Evolutionary conservation across 2,797 vertebrate species (phyloP), one percentile per base, ranked within the genome.

Genomic region (Lemur catta): DNA sequence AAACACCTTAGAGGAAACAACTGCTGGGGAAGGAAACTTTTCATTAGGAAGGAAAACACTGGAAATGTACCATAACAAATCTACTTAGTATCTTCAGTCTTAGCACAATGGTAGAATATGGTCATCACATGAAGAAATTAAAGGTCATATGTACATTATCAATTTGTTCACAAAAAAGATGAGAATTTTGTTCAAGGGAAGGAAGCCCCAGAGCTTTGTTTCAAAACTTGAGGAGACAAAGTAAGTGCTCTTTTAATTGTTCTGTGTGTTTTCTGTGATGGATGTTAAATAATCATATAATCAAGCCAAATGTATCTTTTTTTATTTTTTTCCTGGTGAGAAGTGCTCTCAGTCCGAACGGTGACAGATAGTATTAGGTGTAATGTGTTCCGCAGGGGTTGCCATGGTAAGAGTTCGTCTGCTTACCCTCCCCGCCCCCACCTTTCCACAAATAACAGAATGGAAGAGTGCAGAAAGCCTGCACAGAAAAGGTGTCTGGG

Each of bases 321-420:
- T 41, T n/a, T n/a, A n/a, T n/a, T n/a, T 28, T 26, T 13, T 85
- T 30, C 63, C 20, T 55, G 6, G 33, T 84, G 93, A 94, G 86
- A 94, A 95, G 63, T 85, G 50, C 71, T 97, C 65, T 94, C 72
- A 59, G 48, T 61, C 24, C 82, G 87, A 92, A 81, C 38, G 93
- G 38, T 80, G 87, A 95, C 63, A 75, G 85, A 76, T 41, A 85
- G 41, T 52, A 72, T 97, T 93, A 90, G 82, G 81, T 94, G 33
- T 79, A 85, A 76, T 84, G n/a, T 57, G 48, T 69, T 95, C 92
- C 85, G 52, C 52, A 46, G 67, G 69, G 65, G 95, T 97, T 97
- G 96, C 97, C 96, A 97, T 97, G 93, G 96, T 81, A 96, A 95
- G 91, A 78, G 80, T 96, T 93, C 33, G 4, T 82, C 93, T 93